These are phyloP conservation scores for Sula dactylatra DNA, from an alignment of 2,113 vertebrate species.

Conservation along the genomic window DNA sequence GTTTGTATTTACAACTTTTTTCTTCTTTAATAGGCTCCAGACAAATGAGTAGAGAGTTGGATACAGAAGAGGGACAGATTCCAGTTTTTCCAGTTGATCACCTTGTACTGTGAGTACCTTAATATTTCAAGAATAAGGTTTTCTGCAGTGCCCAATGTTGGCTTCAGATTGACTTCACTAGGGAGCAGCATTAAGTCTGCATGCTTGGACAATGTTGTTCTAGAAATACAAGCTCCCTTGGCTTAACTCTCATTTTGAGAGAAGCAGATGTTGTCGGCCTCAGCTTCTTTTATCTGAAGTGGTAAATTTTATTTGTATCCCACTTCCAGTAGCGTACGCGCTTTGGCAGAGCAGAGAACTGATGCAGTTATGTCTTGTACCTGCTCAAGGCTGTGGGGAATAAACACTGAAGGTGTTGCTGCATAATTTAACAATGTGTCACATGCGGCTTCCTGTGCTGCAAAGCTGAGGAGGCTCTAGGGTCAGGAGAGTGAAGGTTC, in stretches of 20 bases:
- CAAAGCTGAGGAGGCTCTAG: neutral
- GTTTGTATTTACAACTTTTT: neutral
- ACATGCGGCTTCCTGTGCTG: neutral
- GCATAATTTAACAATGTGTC: neutral
- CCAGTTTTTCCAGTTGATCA: neutral
- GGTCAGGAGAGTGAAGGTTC: neutral
- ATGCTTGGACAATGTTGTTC: neutral
- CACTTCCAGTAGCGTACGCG: fast-evolving
- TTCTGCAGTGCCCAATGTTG: neutral
- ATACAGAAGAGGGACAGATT: neutral
- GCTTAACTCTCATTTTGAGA: neutral
- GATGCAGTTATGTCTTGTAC: neutral
- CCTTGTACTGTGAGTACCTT: slow-evolving; percentile 6
- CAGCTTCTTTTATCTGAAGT: neutral
- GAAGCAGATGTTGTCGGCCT: neutral
- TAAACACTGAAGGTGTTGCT: neutral
- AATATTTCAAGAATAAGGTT: neutral
- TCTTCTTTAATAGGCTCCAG: neutral
- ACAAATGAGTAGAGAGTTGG: neutral
- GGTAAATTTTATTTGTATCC: neutral
- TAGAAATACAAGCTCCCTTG: neutral
- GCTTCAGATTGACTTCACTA: neutral
- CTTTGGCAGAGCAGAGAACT: neutral
- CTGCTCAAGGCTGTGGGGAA: neutral
- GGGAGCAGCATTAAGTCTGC: neutral